Evolutionary conservation across 1,140 invertebrate genomes (phyloP).

Genomic region (Eueides isabella): DNA sequence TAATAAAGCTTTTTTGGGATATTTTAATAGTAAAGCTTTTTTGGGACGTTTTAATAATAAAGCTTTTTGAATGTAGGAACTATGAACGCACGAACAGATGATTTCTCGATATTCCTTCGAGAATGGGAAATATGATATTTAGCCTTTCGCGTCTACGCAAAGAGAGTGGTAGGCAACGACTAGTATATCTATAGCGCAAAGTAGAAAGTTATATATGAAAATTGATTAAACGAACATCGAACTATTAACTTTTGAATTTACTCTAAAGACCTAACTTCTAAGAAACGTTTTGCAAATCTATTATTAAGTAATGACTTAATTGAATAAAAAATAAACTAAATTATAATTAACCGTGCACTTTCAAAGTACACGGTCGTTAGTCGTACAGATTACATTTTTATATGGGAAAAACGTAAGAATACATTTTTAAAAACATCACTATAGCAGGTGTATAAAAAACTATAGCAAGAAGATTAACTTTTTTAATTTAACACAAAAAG

Average conservation of each 20-base stretch:
- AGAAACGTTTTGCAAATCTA: neutral
- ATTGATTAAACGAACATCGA: neutral
- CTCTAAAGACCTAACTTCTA: neutral
- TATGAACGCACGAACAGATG: too few relatives aligned
- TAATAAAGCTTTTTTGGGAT: too few relatives aligned
- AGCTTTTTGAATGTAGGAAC: too few relatives aligned
- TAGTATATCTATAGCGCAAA: neutral
- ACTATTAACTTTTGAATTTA: neutral
- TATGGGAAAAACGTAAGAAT: neutral
- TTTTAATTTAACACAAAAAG: neutral
- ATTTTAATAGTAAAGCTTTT: too few relatives aligned
- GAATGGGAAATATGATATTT: too few relatives aligned
- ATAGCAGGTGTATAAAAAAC: neutral
- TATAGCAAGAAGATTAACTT: neutral
- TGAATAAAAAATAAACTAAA: constrained; percentile 1
- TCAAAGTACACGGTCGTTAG: neutral
- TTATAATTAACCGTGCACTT: neutral
- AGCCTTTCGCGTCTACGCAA: too few relatives aligned
- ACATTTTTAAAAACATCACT: neutral
- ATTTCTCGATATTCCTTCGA: too few relatives aligned
- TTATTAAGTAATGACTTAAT: constrained; percentile 8
- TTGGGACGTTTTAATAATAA: too few relatives aligned
- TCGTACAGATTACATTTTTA: neutral
- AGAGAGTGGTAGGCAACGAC: too few relatives aligned
- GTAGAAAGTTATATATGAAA: neutral